Evolutionary conservation across 2,797 vertebrate species (phyloP).

Genomic region (Epinephelus malabaricus): DNA sequence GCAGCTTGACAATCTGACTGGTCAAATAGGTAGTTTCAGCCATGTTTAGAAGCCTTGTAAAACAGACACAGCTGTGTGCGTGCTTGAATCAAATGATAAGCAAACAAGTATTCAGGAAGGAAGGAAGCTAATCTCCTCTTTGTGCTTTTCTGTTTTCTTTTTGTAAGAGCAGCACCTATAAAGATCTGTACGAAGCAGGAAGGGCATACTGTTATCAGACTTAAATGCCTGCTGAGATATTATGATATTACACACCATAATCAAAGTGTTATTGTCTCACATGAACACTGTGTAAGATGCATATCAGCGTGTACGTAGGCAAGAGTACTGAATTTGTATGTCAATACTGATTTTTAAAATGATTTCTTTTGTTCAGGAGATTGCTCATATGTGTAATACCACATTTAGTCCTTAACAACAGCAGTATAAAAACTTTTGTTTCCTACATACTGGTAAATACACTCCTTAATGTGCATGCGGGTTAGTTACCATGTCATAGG

Average conservation of each 20-base stretch:
- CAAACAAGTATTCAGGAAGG: not conserved
- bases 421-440: not conserved
- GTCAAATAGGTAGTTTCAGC: conserved; percentile 41
- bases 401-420: not conserved
- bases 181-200: conserved; percentile 13
- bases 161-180: not conserved
- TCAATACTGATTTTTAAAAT: not conserved
- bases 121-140: not conserved
- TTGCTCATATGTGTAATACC: not conserved
- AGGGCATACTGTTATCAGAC: conserved; percentile 20
- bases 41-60: not conserved
- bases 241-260: not conserved
- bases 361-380: not conserved
- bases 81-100: conserved; percentile 7
- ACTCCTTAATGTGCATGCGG: not conserved
- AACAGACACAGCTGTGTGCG: conserved; percentile 14
- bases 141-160: conserved; percentile 22
- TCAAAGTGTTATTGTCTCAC: conserved; percentile 1
- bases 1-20: conserved; percentile 37
- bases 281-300: not conserved
- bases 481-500: conserved; percentile 90
- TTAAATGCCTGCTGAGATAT: conserved; percentile 4
- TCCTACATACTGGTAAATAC: not conserved
- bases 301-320: not conserved
- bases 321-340: not conserved